Percentiles rank a stretch among this genome's conserved stretches.
phyloP scores from a whole-genome alignment of 2,797 vertebrate genomes.

The Chrysocyon brachyurus region DNA sequence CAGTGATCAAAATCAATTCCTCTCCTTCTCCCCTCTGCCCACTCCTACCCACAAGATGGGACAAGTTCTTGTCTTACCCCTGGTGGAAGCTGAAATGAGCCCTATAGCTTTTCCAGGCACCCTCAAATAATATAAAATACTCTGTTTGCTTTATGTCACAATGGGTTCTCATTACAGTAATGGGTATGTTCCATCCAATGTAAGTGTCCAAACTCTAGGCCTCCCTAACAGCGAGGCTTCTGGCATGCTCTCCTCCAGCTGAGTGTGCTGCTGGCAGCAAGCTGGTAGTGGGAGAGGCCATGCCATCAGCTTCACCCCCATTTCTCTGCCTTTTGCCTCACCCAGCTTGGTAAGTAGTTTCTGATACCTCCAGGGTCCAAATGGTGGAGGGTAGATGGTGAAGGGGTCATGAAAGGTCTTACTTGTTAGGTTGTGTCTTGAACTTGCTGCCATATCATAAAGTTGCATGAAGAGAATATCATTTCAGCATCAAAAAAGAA shows the following conservation, averaged over 20 bases:
- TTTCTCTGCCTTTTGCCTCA: not conserved
- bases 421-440: not conserved
- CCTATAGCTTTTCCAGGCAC: not conserved
- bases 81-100: not conserved
- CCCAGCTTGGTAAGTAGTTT: not conserved
- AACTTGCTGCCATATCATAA: not conserved
- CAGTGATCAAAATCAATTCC: not conserved
- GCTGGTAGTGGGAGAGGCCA: not conserved
- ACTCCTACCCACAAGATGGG: too few species aligned
- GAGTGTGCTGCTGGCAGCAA: not conserved
- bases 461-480: not conserved
- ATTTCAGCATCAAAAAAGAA: not conserved
- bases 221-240: not conserved
- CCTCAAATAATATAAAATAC: not conserved
- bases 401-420: not conserved
- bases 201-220: not conserved
- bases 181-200: not conserved
- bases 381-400: not conserved
- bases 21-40: not conserved
- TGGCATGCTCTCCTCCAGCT: not conserved
- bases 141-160: not conserved
- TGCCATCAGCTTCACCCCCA: not conserved
- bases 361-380: not conserved
- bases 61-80: not conserved
- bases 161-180: not conserved